Evolutionary conservation across 2,113 vertebrate species (phyloP).

Genomic region (Baryphthengus martii): DNA sequence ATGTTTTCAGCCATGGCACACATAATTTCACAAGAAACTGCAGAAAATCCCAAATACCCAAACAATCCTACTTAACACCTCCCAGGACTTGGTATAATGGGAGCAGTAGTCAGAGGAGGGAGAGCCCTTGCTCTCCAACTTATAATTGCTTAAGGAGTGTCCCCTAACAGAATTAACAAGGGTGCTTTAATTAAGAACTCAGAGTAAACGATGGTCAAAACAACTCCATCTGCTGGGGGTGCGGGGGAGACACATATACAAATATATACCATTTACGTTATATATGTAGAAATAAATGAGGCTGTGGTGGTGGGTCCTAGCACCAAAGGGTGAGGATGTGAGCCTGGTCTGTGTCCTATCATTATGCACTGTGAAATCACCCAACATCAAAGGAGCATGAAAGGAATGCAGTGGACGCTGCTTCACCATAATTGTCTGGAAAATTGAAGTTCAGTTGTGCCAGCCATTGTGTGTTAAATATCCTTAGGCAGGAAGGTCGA

Average conservation of each 20-base stretch:
- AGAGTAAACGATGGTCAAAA: slow-evolving; percentile 19
- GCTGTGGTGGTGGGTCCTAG: not conserved
- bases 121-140: not conserved
- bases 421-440: slow-evolving; percentile 4
- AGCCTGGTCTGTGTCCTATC: slow-evolving; percentile 9
- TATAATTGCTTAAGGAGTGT: slow-evolving; percentile 36
- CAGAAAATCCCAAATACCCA: not conserved
- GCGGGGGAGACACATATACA: not conserved
- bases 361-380: slow-evolving; percentile 21
- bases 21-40: not conserved
- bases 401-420: not conserved
- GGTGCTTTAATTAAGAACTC: slow-evolving; percentile 52
- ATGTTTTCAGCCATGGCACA: fast-evolving
- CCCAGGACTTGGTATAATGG: not conserved
- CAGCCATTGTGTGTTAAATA: slow-evolving; percentile 10
- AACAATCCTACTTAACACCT: not conserved
- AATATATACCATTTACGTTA: not conserved
- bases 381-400: slow-evolving; percentile 36
- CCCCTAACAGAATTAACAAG: slow-evolving; percentile 43
- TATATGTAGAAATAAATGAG: not conserved
- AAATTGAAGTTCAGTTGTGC: slow-evolving; percentile 14
- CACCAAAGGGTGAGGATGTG: slow-evolving; percentile 42
- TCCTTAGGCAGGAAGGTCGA: slow-evolving; percentile 15
- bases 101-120: not conserved
- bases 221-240: not conserved